phyloP scores from a whole-genome alignment of 2,888 invertebrate species.

The Pecten maximus region DNA sequence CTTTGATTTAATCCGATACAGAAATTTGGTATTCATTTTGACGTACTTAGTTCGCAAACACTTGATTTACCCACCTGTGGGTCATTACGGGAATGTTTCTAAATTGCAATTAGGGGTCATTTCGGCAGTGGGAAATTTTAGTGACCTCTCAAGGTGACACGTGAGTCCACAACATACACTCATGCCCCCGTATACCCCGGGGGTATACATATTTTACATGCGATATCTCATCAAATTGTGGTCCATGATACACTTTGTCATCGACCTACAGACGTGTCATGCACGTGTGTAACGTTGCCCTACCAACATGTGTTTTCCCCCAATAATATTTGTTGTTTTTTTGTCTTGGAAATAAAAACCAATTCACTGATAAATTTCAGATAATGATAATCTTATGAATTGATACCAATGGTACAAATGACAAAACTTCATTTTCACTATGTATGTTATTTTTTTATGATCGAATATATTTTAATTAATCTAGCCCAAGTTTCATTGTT shows the following conservation, averaged over 20 bases:
- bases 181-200: neutral
- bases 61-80: neutral
- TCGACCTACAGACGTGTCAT: slow-evolving; percentile 3
- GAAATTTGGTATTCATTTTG: neutral
- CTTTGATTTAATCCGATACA: neutral
- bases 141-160: neutral
- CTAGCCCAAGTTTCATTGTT: no score
- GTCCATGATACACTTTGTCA: neutral
- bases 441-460: no score
- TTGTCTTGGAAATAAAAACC: no score
- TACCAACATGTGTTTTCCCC: neutral
- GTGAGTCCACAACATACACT: neutral
- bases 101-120: slow-evolving; percentile 35
- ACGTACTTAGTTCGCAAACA: neutral
- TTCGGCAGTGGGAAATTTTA: neutral
- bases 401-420: no score
- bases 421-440: no score
- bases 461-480: no score
- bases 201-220: neutral
- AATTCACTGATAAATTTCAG: no score
- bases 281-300: neutral
- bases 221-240: neutral
- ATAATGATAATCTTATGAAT: no score
- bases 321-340: no score
- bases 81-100: neutral